Evolutionary conservation across 2,113 vertebrate genomes (phyloP), one percentile per base, ranked within the genome.

Genomic region (Xenotilapia caudafasciata): DNA sequence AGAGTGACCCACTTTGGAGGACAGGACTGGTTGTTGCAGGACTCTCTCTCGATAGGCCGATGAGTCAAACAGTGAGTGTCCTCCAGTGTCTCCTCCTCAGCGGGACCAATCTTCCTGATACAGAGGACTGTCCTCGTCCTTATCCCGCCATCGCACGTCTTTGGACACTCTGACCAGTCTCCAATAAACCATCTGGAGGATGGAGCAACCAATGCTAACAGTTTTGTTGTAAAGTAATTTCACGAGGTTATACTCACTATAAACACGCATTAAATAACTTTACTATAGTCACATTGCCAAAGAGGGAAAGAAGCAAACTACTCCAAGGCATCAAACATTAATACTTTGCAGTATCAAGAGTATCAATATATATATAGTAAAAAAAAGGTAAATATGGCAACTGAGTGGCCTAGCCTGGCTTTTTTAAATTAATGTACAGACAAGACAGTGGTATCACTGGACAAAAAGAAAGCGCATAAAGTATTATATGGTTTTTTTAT

Each of bases 1-100:
- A 99, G 94, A 79, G 98, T 96, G 40, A 99, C 96, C 98, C 98
- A 99, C 88, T 99, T 98, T 2, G 98, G 98, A 4, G 98, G 98
- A 88, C 98, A 99, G 65, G 98, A 98, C 94, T 99, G 98, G 88
- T 98, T 99, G 96, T 99, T 99, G 96, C 98, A 99, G 51, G 97
- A 90, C 92, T 99, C 98, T 77, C 95, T 97, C 83, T 99, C 98
- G 23, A 98, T 91, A 11, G 98, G 98, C 11, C 97, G 96, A 83
- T 99, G 98, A 55, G 98, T 99, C 88, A 99, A 96, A 89, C 98
- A 99, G 94, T 96, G 97, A 86, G 94, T 96, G 94, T 96, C 97
- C 80, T 98, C 97, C 92, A 99, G 95, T 0, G 98, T 99, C 94
- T 99, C 98, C 93, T 99, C 98, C 94, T 99, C 97, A 3, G 98